phyloP scores from a whole-genome alignment of 2,888 invertebrate species.

The Ichneumoninae sp. region DNA sequence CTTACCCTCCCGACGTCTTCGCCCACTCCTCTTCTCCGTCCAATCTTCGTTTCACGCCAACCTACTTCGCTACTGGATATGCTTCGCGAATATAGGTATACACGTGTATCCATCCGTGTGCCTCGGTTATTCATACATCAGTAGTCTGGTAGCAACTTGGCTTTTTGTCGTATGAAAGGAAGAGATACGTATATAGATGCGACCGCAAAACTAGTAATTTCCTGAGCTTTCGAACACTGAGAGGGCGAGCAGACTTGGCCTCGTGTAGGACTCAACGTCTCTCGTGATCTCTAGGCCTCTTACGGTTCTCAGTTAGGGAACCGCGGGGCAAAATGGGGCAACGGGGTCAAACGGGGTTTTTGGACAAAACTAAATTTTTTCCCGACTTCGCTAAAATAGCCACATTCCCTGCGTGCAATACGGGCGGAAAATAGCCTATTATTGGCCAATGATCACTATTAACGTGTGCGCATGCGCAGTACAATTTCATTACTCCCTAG shows the following conservation, averaged over 20 bases:
- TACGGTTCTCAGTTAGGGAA: neutral
- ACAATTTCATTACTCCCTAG: too few relatives aligned
- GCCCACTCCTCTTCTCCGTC: slow-evolving; percentile 46
- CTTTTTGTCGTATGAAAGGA: slow-evolving; percentile 47
- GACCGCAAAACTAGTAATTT: slow-evolving; percentile 51
- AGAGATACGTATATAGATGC: neutral
- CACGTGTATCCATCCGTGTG: neutral
- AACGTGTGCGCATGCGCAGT: too few relatives aligned
- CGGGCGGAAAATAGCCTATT: too few relatives aligned
- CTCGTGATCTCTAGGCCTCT: slow-evolving; percentile 1
- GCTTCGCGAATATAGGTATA: slow-evolving; percentile 12
- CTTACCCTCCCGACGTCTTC: slow-evolving; percentile 37
- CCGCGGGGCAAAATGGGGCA: too few relatives aligned
- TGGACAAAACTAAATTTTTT: too few relatives aligned
- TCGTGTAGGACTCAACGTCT: neutral
- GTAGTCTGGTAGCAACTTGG: slow-evolving; percentile 35
- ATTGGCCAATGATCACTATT: too few relatives aligned
- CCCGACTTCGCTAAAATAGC: too few relatives aligned
- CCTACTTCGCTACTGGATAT: slow-evolving; percentile 44
- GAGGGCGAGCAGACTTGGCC: slow-evolving; percentile 44
- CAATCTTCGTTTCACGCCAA: slow-evolving; percentile 58
- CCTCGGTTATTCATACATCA: slow-evolving; percentile 15
- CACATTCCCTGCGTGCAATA: too few relatives aligned
- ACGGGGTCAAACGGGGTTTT: too few relatives aligned
- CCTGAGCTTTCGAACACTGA: slow-evolving; percentile 17